Percentiles rank a stretch among this genome's conserved stretches.
Evolutionary conservation across 1,140 invertebrate species (phyloP).

Genomic region (Eupristina koningsbergeri): DNA sequence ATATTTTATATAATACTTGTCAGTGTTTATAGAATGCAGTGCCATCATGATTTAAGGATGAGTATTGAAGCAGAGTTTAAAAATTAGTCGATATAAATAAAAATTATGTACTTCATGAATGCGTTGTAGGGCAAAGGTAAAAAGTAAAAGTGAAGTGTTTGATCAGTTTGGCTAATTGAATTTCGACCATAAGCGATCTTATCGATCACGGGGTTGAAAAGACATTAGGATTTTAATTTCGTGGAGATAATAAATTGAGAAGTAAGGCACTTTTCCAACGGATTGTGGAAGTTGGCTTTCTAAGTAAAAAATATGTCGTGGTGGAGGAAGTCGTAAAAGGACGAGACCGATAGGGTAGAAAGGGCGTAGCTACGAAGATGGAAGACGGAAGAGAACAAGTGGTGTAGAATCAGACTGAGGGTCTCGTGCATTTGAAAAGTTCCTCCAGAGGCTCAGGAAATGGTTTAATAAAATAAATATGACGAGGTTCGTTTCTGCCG

Average conservation of each 20-base stretch:
- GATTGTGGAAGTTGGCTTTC: too few relatives aligned
- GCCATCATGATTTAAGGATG: neutral
- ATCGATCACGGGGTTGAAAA: neutral
- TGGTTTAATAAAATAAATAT: constrained; percentile 75
- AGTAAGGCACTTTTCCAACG: too few relatives aligned
- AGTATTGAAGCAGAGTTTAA: neutral
- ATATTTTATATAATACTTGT: neutral
- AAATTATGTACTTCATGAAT: too few relatives aligned
- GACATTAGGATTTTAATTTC: neutral
- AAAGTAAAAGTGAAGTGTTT: neutral
- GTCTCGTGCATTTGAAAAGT: constrained; percentile 60
- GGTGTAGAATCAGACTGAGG: constrained; percentile 49
- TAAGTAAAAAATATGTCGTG: too few relatives aligned
- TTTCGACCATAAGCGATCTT: neutral
- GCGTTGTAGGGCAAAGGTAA: too few relatives aligned
- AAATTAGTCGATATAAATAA: neutral
- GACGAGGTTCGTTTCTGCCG: constrained; percentile 60
- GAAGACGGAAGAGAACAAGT: neutral
- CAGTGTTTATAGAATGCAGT: neutral
- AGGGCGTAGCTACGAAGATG: neutral
- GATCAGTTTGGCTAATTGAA: neutral
- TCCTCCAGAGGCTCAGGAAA: constrained; percentile 62
- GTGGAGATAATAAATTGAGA: neutral
- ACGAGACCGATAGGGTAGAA: constrained; percentile 4
- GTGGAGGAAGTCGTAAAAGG: neutral